Conservation (phyloP, 2,797 vertebrate species). For the Lepilemur septentrionalis region DNA sequence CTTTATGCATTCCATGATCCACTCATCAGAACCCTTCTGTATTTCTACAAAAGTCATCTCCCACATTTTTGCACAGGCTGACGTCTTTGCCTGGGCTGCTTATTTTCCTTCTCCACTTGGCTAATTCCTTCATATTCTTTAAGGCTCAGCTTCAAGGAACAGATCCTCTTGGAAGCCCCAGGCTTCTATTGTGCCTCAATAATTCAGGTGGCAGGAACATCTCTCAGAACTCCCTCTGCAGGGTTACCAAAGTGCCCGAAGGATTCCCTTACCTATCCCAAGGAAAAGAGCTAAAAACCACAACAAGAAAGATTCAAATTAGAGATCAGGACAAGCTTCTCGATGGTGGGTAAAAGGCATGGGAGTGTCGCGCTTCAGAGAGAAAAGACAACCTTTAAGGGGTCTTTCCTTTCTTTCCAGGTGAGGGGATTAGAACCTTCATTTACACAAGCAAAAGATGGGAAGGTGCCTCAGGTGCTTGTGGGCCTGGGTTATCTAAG, state of each 20-base stretch:
- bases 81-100: neutral
- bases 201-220: neutral
- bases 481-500: neutral
- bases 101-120: conserved; percentile 29
- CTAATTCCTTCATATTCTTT: conserved; percentile 35
- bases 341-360: neutral
- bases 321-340: neutral
- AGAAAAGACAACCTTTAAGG: neutral
- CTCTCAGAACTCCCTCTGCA: neutral
- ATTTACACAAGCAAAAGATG: neutral
- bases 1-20: neutral
- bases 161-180: neutral
- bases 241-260: neutral
- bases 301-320: neutral
- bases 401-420: neutral
- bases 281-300: conserved; percentile 16
- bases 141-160: conserved; percentile 26
- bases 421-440: neutral
- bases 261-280: neutral
- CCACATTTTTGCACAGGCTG: neutral
- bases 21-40: neutral
- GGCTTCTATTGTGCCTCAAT: neutral
- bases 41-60: neutral
- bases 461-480: neutral
- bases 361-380: neutral